Percentiles rank a stretch among this genome's conserved stretches.
Evolutionary conservation across 2,797 vertebrate genomes (phyloP).

Genomic region (Ciconia nigra): DNA sequence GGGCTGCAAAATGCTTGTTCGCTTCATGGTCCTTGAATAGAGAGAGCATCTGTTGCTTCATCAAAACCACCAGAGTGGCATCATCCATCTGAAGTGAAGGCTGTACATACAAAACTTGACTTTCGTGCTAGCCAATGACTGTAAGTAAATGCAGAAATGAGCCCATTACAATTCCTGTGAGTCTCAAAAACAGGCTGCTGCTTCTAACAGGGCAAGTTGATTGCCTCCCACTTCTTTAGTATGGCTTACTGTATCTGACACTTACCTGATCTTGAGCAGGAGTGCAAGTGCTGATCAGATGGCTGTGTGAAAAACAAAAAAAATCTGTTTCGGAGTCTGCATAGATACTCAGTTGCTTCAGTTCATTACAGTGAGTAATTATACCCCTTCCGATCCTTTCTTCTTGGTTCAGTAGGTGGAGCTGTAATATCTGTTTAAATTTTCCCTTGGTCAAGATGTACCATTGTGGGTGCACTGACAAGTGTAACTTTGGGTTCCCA

Average conservation of each 20-base stretch:
- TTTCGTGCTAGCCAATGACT: neutral
- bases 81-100: neutral
- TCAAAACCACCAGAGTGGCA: neutral
- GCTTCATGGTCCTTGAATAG: neutral
- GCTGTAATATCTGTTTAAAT: neutral
- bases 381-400: neutral
- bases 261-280: neutral
- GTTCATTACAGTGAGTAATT: neutral
- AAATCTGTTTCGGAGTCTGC: neutral
- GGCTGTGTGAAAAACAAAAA: neutral
- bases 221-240: neutral
- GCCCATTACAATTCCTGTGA: fast-evolving
- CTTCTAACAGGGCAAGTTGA: neutral
- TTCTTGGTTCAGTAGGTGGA: slow-evolving; percentile 5
- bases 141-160: neutral
- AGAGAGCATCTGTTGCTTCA: neutral
- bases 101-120: neutral
- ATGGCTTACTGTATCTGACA: neutral
- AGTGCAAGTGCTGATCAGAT: neutral
- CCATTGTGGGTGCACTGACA: fast-evolving
- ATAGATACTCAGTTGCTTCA: neutral
- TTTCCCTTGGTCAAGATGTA: neutral
- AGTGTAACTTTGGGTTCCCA: neutral
- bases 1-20: neutral
- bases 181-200: neutral